Evolutionary conservation across 2,113 vertebrate species (phyloP).

Genomic region (Montifringilla adamsi): DNA sequence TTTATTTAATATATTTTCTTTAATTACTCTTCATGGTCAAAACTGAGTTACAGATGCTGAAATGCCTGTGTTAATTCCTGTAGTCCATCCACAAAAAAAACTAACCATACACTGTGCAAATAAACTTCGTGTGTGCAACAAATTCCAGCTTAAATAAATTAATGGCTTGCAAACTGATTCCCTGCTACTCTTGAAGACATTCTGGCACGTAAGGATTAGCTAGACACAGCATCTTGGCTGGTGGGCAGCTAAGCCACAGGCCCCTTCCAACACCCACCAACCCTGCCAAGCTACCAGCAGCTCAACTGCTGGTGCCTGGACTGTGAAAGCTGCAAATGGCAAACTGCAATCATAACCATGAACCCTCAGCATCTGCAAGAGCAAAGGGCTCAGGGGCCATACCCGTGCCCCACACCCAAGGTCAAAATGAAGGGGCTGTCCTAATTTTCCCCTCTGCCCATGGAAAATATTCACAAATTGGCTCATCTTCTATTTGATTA

Average conservation of each 20-base stretch:
- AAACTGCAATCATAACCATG: neutral
- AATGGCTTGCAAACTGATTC: neutral
- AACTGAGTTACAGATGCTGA: neutral
- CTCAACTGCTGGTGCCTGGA: neutral
- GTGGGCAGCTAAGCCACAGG: neutral
- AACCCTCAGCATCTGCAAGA: neutral
- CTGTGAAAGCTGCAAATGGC: neutral
- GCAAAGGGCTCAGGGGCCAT: neutral
- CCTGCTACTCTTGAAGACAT: neutral
- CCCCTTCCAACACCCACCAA: neutral
- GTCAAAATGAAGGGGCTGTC: neutral
- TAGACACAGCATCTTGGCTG: neutral
- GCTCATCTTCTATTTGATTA: neutral
- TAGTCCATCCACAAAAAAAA: neutral
- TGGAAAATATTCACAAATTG: neutral
- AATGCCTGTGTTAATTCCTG: neutral
- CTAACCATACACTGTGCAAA: fast-evolving
- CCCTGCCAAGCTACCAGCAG: neutral
- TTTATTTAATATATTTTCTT: neutral
- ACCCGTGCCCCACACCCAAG: fast-evolving
- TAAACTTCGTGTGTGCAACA: neutral
- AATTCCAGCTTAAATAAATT: neutral
- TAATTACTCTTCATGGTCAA: neutral
- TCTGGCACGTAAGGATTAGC: neutral
- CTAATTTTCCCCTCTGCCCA: neutral